Conservation (phyloP, 2,888 invertebrate genomes). For the Amiota minor region DNA sequence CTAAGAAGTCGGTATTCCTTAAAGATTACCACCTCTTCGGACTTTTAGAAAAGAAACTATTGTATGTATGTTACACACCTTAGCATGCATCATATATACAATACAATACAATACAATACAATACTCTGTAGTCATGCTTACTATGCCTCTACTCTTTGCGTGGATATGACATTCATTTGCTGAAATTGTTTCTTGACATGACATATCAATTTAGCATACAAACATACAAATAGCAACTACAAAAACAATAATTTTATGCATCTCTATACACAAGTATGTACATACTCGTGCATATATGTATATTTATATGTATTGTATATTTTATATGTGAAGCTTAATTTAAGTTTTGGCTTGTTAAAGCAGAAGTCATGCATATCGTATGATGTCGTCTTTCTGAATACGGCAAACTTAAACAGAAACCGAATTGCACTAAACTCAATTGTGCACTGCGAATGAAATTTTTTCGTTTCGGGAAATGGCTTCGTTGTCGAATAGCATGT, state of each 20-base stretch:
- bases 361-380: background rate
- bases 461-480: no score
- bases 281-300: background rate
- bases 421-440: no score
- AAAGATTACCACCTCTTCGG: background rate
- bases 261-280: background rate
- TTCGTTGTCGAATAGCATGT: no score
- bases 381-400: no score
- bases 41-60: no score
- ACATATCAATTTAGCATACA: slow-evolving; percentile 69
- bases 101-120: background rate
- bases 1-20: background rate
- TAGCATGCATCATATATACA: no score
- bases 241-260: background rate
- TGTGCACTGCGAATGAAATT: no score
- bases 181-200: slow-evolving; percentile 74
- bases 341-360: slow-evolving; percentile 4
- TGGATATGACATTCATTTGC: slow-evolving; percentile 49
- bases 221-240: background rate
- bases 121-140: background rate
- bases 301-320: background rate
- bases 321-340: background rate
- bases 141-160: slow-evolving; percentile 46
- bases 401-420: no score
- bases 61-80: no score